Conservation (phyloP, 2,888 invertebrate genomes). For the Tenthredo livida region DNA sequence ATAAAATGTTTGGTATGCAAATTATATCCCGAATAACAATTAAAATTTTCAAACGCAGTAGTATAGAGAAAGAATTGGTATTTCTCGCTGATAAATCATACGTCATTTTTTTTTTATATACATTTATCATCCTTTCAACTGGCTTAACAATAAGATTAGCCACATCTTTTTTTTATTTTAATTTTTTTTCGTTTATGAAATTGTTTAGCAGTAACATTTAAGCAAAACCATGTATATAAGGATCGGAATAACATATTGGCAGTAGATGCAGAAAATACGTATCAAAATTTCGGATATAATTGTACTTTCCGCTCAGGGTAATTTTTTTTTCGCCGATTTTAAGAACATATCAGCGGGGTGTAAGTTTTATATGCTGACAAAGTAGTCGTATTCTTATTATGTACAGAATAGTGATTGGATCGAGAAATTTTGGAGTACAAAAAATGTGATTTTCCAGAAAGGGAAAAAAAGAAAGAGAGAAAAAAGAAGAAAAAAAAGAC, state of each 20-base stretch:
- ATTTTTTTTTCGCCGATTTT: background rate
- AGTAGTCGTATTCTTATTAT: slow-evolving; percentile 5
- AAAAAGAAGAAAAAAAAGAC: background rate
- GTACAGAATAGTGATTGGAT: slow-evolving; percentile 4
- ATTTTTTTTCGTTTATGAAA: background rate
- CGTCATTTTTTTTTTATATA: background rate
- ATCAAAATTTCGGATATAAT: slow-evolving; percentile 25
- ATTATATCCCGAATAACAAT: slow-evolving; percentile 13
- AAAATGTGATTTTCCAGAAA: background rate
- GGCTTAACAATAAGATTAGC: background rate
- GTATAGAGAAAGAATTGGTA: background rate
- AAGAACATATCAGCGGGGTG: slow-evolving; percentile 32
- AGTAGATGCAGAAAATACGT: slow-evolving; percentile 41
- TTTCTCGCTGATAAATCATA: background rate
- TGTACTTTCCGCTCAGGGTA: background rate
- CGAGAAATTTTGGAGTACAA: background rate
- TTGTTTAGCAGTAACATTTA: background rate
- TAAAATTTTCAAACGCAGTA: background rate
- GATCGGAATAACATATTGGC: slow-evolving; percentile 22
- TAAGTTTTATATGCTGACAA: background rate
- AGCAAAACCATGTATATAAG: slow-evolving; percentile 20
- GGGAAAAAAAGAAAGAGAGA: background rate
- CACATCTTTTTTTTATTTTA: background rate
- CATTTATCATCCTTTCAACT: background rate
- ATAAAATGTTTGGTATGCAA: slow-evolving; percentile 1